Conservation (phyloP, 2,113 vertebrate species). For the Alethe diademata region DNA sequence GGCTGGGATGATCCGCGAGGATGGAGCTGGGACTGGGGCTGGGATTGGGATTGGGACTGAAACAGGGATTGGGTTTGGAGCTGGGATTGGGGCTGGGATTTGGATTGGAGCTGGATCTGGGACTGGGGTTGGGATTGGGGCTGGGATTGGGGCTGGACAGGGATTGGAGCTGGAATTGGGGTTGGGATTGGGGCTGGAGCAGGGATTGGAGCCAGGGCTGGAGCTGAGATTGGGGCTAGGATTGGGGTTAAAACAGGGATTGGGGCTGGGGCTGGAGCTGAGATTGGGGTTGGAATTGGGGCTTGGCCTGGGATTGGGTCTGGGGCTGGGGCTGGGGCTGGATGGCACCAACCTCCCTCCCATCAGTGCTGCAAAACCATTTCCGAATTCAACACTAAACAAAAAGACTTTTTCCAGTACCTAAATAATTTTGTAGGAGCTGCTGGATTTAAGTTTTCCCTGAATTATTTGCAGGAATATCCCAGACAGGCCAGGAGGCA, state of each 20-base stretch:
- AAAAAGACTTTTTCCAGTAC: not conserved
- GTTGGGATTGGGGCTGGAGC: not conserved
- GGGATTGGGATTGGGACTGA: not conserved
- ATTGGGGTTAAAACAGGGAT: too few relatives aligned
- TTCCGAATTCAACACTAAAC: accelerated
- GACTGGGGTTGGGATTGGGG: not conserved
- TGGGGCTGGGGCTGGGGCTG: not conserved
- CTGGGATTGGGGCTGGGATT: not conserved
- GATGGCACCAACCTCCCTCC: accelerated
- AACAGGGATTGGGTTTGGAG: not conserved
- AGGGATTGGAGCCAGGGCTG: not conserved
- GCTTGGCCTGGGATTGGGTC: not conserved
- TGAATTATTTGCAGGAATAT: not conserved
- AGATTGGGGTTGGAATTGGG: not conserved
- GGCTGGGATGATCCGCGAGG: not conserved
- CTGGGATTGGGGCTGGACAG: not conserved
- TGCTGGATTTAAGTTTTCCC: not conserved
- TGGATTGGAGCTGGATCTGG: not conserved
- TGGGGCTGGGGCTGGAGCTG: not conserved
- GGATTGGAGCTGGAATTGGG: too few relatives aligned
- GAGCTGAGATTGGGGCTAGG: not conserved
- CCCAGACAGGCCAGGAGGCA: accelerated
- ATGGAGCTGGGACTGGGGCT: not conserved
- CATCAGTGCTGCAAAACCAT: accelerated
- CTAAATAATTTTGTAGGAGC: accelerated